phyloP scores from a whole-genome alignment of 2,888 invertebrate species.

The Papilio demoleus region DNA sequence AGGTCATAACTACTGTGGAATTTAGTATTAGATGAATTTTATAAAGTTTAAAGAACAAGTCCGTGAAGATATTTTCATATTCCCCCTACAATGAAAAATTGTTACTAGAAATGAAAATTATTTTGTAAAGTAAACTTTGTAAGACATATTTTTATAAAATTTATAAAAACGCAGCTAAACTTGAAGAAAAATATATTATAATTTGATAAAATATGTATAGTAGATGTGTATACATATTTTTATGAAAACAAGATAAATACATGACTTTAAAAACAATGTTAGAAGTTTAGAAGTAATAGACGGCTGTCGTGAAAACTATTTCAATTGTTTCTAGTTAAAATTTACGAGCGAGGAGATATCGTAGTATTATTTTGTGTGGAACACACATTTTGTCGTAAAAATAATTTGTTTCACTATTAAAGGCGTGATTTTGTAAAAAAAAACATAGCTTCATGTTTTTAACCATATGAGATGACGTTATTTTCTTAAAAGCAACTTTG shows the following conservation, averaged over 20 bases:
- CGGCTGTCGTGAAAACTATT: slow-evolving; percentile 34
- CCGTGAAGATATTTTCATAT: slow-evolving; percentile 10
- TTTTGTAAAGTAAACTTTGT: neutral
- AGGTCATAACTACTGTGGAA: slow-evolving; percentile 8
- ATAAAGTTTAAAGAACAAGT: slow-evolving; percentile 5
- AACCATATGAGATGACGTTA: neutral
- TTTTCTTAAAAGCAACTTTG: neutral
- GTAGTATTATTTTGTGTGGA: neutral
- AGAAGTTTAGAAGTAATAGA: slow-evolving; percentile 28
- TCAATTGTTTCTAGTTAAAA: slow-evolving; percentile 30
- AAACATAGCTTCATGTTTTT: neutral
- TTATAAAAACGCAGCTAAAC: too few relatives aligned
- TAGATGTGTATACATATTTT: neutral
- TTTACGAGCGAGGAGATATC: slow-evolving; percentile 17
- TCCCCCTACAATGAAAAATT: neutral
- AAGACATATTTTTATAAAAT: neutral
- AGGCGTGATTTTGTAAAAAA: neutral
- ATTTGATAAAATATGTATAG: too few relatives aligned
- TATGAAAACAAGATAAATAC: neutral
- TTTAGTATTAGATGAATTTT: slow-evolving; percentile 11
- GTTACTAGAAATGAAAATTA: neutral
- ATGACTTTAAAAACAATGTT: slow-evolving; percentile 14
- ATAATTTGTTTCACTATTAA: neutral
- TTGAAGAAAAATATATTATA: too few relatives aligned
- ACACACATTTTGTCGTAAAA: neutral